These are phyloP conservation scores for Tubiluchus corallicola DNA, from an alignment of 2,888 invertebrate species.

Conservation along the genomic window DNA sequence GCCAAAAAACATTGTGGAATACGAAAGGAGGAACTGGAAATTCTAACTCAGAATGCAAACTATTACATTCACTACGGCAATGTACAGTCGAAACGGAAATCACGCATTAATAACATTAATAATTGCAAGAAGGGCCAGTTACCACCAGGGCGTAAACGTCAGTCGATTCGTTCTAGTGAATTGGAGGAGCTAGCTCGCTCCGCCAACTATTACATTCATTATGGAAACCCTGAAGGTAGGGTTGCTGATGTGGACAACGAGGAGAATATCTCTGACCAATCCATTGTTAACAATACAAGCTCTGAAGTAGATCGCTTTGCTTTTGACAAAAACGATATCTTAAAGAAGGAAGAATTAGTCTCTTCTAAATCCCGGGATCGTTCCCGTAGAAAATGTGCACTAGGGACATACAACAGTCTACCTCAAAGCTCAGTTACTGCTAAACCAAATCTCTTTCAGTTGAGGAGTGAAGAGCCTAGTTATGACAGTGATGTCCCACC, in stretches of 20 bases:
- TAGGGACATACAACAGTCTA: neutral
- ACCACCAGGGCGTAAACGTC: neutral
- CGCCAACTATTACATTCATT: slow-evolving; percentile 3
- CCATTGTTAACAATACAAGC: too few relatives aligned
- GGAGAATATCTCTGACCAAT: too few relatives aligned
- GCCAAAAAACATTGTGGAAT: neutral
- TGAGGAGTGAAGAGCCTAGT: neutral
- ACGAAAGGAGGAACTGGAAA: neutral
- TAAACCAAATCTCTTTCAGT: neutral
- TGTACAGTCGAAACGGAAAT: neutral
- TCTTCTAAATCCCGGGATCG: neutral
- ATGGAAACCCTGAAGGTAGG: slow-evolving; percentile 1
- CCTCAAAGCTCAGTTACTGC: neutral
- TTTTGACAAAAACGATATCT: too few relatives aligned
- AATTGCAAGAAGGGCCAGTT: neutral
- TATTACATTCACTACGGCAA: slow-evolving; percentile 3
- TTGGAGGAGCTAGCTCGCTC: neutral
- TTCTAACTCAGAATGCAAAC: neutral
- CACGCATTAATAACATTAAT: neutral
- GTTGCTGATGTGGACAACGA: neutral
- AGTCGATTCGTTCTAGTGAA: neutral
- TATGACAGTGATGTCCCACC: neutral
- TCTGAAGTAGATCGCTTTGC: too few relatives aligned
- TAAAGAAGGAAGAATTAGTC: too few relatives aligned
- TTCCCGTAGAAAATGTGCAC: neutral